A percentile compares a stretch with the other conserved stretches of the same genome.
Evolutionary conservation across 2,888 invertebrate species (phyloP).

Genomic region (Strigamia crassipes): DNA sequence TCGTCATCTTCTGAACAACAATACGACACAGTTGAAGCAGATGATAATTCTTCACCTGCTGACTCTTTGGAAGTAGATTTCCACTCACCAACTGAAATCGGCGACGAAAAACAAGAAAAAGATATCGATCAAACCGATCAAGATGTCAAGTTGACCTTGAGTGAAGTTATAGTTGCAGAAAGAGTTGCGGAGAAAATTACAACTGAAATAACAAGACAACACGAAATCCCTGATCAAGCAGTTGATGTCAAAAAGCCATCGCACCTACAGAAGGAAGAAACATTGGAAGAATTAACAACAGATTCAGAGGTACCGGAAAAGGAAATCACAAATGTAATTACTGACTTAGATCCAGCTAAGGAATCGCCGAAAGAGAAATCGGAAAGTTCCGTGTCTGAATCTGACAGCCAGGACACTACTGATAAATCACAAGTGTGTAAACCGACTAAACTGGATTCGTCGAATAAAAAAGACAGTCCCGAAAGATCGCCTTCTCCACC

Average conservation of each 20-base stretch:
- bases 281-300: no score
- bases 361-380: neutral
- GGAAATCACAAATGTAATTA: slow-evolving; percentile 27
- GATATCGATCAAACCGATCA: no score
- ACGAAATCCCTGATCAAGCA: no score
- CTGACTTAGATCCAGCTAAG: neutral
- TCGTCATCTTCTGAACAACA: neutral
- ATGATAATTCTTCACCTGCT: neutral
- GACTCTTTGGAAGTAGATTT: neutral
- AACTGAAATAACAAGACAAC: no score
- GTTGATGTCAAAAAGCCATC: no score
- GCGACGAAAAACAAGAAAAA: slow-evolving; percentile 42
- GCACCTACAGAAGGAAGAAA: no score
- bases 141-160: no score
- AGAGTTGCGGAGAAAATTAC: no score
- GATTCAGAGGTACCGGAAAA: slow-evolving; percentile 38
- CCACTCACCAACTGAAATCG: neutral
- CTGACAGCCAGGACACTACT: neutral
- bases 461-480: neutral
- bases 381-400: neutral
- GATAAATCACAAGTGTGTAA: neutral
- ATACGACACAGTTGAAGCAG: neutral
- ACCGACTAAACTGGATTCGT: neutral
- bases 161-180: no score
- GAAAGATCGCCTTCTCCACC: slow-evolving; percentile 30